Conservation (phyloP, 2,888 invertebrate species). For the Neoscelio sp. region DNA sequence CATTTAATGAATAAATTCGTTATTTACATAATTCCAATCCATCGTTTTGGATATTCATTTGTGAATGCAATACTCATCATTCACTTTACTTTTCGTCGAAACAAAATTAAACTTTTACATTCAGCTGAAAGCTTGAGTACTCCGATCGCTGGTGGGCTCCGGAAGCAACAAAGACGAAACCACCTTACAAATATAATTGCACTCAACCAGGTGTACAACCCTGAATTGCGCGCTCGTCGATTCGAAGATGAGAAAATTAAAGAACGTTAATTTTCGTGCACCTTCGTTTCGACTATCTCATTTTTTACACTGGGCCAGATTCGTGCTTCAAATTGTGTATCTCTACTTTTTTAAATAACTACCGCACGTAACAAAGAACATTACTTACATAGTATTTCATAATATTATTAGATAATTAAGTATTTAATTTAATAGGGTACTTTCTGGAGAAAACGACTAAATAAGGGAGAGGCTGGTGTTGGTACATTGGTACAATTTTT, state of each 20-base stretch:
- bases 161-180: slow-evolving; percentile 20
- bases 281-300: no score
- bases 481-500: no score
- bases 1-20: background rate
- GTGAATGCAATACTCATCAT: background rate
- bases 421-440: no score
- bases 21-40: background rate
- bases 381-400: no score
- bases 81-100: slow-evolving; percentile 20
- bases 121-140: no score
- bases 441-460: no score
- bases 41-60: background rate
- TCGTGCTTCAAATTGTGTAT: no score
- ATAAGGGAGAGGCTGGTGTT: no score
- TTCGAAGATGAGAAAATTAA: slow-evolving; percentile 20
- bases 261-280: background rate
- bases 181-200: slow-evolving; percentile 30
- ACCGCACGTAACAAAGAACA: no score
- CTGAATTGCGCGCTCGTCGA: slow-evolving; percentile 27
- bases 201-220: slow-evolving; percentile 6
- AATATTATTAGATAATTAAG: no score
- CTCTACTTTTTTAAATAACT: no score
- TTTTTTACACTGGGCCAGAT: no score
- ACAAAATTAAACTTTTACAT: slow-evolving; percentile 21
- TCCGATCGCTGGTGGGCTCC: slow-evolving; percentile 22